Evolutionary conservation across 2,797 vertebrate genomes (phyloP).

Genomic region (Hozukius guyotensis): DNA sequence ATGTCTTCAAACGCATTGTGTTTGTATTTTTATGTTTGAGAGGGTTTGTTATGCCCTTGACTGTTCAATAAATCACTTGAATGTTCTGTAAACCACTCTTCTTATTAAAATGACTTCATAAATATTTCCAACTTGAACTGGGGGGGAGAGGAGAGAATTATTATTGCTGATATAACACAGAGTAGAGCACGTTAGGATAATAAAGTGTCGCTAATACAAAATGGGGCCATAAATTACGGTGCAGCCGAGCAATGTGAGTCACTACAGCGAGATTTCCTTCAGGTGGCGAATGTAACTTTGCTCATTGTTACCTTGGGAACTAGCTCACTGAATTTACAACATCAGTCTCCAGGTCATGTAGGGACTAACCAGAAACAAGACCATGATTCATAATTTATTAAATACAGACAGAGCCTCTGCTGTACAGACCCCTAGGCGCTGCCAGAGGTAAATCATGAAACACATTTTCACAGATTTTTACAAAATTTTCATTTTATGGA

Average conservation of each 20-base stretch:
- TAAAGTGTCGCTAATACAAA: conserved; percentile 51
- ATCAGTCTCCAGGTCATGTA: conserved; percentile 42
- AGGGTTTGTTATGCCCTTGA: conserved; percentile 4
- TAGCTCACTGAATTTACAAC: conserved; percentile 42
- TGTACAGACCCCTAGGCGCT: background rate
- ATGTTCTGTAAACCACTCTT: conserved; percentile 24
- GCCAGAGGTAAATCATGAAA: conserved; percentile 26
- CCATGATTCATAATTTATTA: conserved; percentile 48
- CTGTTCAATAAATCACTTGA: conserved; percentile 42
- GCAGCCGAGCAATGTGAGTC: conserved; percentile 10
- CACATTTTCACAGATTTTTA: conserved; percentile 14
- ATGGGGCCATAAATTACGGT: conserved; percentile 54
- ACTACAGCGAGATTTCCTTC: conserved; percentile 26
- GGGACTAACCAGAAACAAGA: conserved; percentile 43
- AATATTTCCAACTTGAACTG: conserved; percentile 40
- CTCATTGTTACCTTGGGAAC: conserved; percentile 61
- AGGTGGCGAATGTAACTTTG: conserved; percentile 34
- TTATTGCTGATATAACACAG: conserved; percentile 9
- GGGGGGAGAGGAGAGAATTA: conserved; percentile 13
- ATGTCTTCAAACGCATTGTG: background rate
- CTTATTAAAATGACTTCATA: conserved; percentile 52
- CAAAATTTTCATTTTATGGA: background rate
- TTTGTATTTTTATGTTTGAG: conserved; percentile 16
- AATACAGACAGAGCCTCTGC: conserved; percentile 15
- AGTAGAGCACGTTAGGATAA: conserved; percentile 34